Percentiles rank a stretch among this genome's conserved stretches.
Conservation (phyloP, 2,113 vertebrate species). For the Ctenomys sociabilis region DNA sequence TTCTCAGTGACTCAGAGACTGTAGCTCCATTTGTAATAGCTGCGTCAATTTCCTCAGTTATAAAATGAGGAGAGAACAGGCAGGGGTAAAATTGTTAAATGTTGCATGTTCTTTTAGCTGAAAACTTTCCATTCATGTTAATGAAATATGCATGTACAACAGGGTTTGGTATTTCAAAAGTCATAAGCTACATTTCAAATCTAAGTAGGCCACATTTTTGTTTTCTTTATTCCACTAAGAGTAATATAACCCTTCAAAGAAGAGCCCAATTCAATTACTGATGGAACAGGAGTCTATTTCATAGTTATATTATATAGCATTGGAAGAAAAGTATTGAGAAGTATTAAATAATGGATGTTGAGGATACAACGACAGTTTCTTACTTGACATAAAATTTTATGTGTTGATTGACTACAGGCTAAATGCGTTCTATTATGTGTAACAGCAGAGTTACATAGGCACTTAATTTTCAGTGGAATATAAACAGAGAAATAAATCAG, state of each 20-base stretch:
- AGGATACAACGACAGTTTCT: conserved; percentile 58
- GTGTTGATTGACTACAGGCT: conserved; percentile 68
- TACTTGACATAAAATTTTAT: conserved; percentile 73
- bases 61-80: background rate
- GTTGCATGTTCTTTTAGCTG: conserved; percentile 5
- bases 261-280: conserved; percentile 74
- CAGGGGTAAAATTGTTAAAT: conserved; percentile 44
- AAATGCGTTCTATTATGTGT: conserved; percentile 57
- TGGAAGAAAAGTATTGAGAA: conserved; percentile 62
- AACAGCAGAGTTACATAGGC: conserved; percentile 55
- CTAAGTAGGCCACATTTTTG: conserved; percentile 44
- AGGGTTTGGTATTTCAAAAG: conserved; percentile 36
- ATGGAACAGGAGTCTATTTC: conserved; percentile 75
- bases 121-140: background rate
- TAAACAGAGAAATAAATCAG: conserved; percentile 60
- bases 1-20: background rate
- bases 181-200: conserved; percentile 41
- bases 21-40: background rate
- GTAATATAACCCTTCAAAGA: conserved; percentile 81
- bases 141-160: conserved; percentile 26
- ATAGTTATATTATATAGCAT: conserved; percentile 55
- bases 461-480: conserved; percentile 66
- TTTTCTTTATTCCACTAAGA: conserved; percentile 66
- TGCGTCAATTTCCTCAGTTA: background rate
- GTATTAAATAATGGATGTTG: conserved; percentile 52